Evolutionary conservation across 2,113 vertebrate genomes (phyloP), one percentile per base, ranked within the genome.

Genomic region (Chaenogobius annularis): DNA sequence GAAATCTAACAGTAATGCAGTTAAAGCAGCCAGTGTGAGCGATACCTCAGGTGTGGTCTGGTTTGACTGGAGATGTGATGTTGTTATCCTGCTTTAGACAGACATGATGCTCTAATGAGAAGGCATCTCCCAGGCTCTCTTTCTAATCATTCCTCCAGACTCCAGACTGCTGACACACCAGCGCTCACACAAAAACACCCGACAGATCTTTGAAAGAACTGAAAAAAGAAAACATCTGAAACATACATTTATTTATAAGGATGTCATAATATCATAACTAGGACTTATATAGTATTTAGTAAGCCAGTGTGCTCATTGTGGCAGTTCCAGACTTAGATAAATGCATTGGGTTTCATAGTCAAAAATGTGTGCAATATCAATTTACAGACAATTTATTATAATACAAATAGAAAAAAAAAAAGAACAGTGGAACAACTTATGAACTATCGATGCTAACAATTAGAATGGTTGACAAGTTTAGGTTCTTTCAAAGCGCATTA

Each of bases 61-160:
- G 73, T 83, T 83, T 43, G 5, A 48, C 69, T 37, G 72, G 37
- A 40, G 37, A 40, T 40, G 37, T 7, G 37, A 40, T 40, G 37
- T 40, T 35, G 1, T 89, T 88, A 87, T 85, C 84, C 83, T 86
- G 80, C 81, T 62, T 80, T 83, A 72, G 77, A 44, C 67, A 87
- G 88, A 83, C 75, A 46, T 6, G 73, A 86, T 77, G 77, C 78
- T 81, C 86, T 89, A 89, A 92, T 92, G 92, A 92, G 82, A 86
- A 84, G 76, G 68, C 85, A 80, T 89, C 89, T 90, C 91, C 89
- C 40, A 83, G 12, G 5, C 79, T 46, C 74, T 81, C 70, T 77
- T 40, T 84, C 74, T 82, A 79, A 89, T 91, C 85, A 87, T 78
- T 64, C 79, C 68, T 73, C 77, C 48, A 14, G 61, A 81, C 83